These are phyloP conservation scores for Callionymus lyra DNA, from an alignment of 2,113 vertebrate genomes.

Conservation along the genomic window DNA sequence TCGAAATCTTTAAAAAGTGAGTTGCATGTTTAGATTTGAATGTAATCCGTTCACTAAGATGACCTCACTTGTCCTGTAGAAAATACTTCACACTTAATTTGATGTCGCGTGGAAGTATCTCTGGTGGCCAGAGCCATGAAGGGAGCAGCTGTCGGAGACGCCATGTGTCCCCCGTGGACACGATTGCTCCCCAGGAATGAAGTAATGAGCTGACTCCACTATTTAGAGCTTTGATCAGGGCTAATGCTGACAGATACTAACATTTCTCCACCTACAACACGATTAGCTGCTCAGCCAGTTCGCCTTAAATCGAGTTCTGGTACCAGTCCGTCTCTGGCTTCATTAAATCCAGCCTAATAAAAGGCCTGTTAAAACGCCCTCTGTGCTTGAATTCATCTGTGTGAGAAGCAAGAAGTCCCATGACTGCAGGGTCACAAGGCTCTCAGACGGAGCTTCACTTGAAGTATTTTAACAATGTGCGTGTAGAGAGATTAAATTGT, in stretches of 20 bases:
- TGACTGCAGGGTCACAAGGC: slow-evolving; percentile 12
- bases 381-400: slow-evolving; percentile 8
- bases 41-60: too few relatives aligned
- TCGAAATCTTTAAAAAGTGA: too few relatives aligned
- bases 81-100: too few relatives aligned
- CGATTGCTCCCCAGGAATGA: slow-evolving; percentile 30
- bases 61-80: too few relatives aligned
- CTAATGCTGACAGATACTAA: slow-evolving; percentile 29
- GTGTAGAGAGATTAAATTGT: too few relatives aligned
- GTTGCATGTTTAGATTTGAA: too few relatives aligned
- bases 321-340: slow-evolving; percentile 3
- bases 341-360: slow-evolving; percentile 8
- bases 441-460: too few relatives aligned
- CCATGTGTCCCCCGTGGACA: slow-evolving; percentile 42
- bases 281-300: slow-evolving; percentile 13
- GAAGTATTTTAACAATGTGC: too few relatives aligned
- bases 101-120: too few relatives aligned
- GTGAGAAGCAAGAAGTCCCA: slow-evolving; percentile 6
- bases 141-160: slow-evolving; percentile 39
- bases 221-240: slow-evolving; percentile 26
- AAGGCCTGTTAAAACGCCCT: slow-evolving; percentile 3
- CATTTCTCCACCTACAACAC: slow-evolving; percentile 19
- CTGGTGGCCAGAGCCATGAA: not conserved
- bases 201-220: slow-evolving; percentile 38
- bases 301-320: slow-evolving; percentile 3